A percentile compares a stretch with the other conserved stretches of the same genome.
Evolutionary conservation across 1,140 invertebrate species (phyloP).

Genomic region (Hylyphantes graminicola): DNA sequence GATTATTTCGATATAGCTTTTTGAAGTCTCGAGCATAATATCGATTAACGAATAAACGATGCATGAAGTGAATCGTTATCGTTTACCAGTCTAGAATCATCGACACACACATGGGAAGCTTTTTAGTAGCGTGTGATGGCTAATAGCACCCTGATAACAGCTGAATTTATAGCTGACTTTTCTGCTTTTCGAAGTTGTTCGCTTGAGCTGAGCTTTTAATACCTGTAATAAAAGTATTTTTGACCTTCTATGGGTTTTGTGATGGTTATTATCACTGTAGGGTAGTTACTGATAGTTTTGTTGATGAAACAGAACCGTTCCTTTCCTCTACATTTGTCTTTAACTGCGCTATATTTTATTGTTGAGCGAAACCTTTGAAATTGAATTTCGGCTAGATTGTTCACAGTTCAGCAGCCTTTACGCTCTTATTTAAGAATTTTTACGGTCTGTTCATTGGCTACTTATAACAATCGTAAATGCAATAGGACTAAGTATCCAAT

Average conservation of each 20-base stretch:
- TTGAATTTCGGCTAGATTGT: too few species aligned
- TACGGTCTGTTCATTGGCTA: too few species aligned
- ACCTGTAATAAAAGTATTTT: constrained; percentile 33
- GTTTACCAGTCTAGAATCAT: not conserved
- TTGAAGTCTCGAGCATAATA: not conserved
- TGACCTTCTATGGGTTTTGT: constrained; percentile 13
- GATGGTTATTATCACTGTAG: too few species aligned
- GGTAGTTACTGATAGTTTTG: too few species aligned
- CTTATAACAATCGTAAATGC: too few species aligned
- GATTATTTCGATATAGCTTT: not conserved
- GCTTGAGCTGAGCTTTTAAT: constrained; percentile 32
- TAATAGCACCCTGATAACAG: constrained; percentile 24
- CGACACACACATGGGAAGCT: not conserved
- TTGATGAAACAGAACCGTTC: not conserved
- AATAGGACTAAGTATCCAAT: too few species aligned
- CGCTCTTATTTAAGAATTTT: too few species aligned
- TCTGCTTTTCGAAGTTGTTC: not conserved
- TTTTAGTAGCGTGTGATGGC: constrained; percentile 1
- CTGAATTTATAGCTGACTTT: constrained; percentile 28
- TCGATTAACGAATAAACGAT: constrained; percentile 51
- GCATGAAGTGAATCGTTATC: constrained; percentile 42
- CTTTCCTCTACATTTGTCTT: not conserved
- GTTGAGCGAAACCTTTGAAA: not conserved
- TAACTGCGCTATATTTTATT: not conserved
- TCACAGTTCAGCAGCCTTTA: too few species aligned